Base-by-base conservation (phyloP, 2,113 vertebrate genomes). In the Bucco capensis region DNA sequence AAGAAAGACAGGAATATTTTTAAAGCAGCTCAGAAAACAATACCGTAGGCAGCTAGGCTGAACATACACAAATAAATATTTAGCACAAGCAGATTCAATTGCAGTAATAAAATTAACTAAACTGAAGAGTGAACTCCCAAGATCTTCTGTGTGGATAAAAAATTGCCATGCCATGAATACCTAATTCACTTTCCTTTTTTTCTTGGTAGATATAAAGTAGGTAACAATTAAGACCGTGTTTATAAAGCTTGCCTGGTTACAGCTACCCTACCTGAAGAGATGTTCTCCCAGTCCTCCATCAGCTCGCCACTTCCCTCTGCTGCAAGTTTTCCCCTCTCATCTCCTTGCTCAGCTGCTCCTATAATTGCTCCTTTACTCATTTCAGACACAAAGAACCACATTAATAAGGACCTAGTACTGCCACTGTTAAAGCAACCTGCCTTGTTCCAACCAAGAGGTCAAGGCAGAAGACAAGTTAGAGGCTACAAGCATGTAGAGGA, bases 1-100 rank as follows among this genome's bases (percentile, higher is more conserved):
- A n/a, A 78, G 69, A 75, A 75, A 90, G 24, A 10, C 30, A 88
- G 44, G 16, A 83, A 51, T 54, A 70, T 73, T 78, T 86, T 74
- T 58, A 35, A 74, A 88, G 53, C 21, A 35, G 57, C 49, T 92
- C 57, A 60, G 70, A 72, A 89, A 66, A 92, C 23, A 74, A 47
- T 23, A 56, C 27, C 0, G 1, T 44, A 72, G 67, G 69, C 54
- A 77, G 53, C 24, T 17, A 47, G 40, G 22, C 40, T 82, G 56
- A 54, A 74, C 27, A 35, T 25, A 56, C 31, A 58, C 38, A 80
- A 75, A 90, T 15, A 90, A 76, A 64, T 46, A 84, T 28, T 86
- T 73, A 46, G 25, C 47, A 72, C n/a, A 86, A 74, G 22, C 17
- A 73, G 47, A 44, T 57, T 66, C 19, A 56, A 30, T 15, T 69